Conservation (phyloP, 2,888 invertebrate species). For the Trissoscelio sp. region DNA sequence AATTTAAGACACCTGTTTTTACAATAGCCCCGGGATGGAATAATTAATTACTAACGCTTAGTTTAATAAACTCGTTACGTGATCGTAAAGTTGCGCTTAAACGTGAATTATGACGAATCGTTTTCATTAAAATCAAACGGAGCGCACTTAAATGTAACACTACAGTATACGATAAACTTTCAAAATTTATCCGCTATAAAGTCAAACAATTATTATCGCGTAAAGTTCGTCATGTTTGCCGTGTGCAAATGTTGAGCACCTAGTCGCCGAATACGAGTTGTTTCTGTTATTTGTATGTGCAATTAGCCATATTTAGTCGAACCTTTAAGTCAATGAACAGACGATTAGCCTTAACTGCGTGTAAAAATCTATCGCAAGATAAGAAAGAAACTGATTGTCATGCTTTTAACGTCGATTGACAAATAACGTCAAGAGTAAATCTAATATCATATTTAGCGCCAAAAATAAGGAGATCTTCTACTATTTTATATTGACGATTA, state of each 20-base stretch:
- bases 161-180: conserved; percentile 55
- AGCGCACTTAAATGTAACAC: conserved; percentile 41
- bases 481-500: no score
- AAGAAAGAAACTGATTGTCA: no score
- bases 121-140: conserved; percentile 58
- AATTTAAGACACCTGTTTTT: no score
- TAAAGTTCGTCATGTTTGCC: conserved; percentile 61
- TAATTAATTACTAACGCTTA: conserved; percentile 46
- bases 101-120: conserved; percentile 56
- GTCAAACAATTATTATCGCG: conserved; percentile 61
- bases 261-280: conserved; percentile 46
- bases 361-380: no score
- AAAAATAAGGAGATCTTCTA: no score
- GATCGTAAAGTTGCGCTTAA: conserved; percentile 48
- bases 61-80: conserved; percentile 54
- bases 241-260: conserved; percentile 34
- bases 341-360: no score
- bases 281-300: conserved; percentile 51
- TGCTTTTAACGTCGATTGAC: no score
- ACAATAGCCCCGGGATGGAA: no score
- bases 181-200: conserved; percentile 61
- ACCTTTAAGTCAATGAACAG: conserved; percentile 34
- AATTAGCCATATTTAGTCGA: conserved; percentile 32
- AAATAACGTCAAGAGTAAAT: no score
- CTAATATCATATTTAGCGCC: no score